phyloP scores from a whole-genome alignment of 2,797 vertebrate species.

The Acanthurus tractus region DNA sequence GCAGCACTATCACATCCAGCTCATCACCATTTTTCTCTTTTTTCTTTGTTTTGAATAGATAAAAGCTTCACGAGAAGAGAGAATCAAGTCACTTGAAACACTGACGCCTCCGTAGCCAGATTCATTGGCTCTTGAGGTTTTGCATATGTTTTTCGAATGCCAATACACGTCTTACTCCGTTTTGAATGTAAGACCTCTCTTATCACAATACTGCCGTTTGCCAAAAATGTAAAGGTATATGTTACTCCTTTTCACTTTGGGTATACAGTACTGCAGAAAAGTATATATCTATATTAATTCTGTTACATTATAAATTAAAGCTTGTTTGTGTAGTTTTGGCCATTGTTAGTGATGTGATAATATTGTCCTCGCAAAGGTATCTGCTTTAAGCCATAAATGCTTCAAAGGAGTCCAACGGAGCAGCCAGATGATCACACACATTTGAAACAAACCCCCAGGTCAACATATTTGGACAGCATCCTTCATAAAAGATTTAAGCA shows the following conservation, averaged over 20 bases:
- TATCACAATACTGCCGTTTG: constrained; percentile 3
- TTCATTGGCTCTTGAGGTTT: constrained; percentile 47
- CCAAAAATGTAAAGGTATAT: not conserved
- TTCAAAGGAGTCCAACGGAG: not conserved
- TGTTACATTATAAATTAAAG: not conserved
- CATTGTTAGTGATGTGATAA: not conserved
- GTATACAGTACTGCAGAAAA: not conserved
- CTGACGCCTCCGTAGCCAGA: constrained; percentile 49
- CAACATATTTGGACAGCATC: not conserved
- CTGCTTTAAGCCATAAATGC: not conserved
- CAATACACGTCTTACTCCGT: constrained; percentile 15
- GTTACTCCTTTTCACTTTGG: not conserved
- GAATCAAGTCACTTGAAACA: constrained; percentile 61
- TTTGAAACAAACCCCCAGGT: not conserved
- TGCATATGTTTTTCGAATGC: constrained; percentile 35
- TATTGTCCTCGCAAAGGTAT: not conserved
- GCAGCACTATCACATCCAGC: constrained; percentile 69
- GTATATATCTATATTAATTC: not conserved
- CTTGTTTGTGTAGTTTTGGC: constrained; percentile 13
- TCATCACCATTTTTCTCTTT: constrained; percentile 70
- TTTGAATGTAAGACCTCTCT: constrained; percentile 23
- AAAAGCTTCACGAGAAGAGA: constrained; percentile 67
- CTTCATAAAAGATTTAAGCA: not conserved
- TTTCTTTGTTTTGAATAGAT: constrained; percentile 68
- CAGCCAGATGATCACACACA: not conserved